Conservation (phyloP, 2,113 vertebrate species). For the Cichladusa arquata region DNA sequence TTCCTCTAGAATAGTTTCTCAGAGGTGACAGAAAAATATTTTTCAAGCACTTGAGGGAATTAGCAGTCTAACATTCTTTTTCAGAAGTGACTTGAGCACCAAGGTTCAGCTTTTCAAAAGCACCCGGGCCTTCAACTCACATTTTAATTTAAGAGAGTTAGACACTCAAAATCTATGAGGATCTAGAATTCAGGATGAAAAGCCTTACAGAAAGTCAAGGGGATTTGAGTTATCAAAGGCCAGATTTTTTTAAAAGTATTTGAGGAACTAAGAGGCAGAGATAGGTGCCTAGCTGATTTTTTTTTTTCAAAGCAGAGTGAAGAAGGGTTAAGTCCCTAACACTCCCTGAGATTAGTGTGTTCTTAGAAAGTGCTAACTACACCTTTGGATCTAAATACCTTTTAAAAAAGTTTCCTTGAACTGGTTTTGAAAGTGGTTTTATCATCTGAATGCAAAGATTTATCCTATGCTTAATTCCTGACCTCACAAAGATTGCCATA, state of each 20-base stretch:
- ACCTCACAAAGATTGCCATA: not conserved
- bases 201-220: not conserved
- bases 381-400: conserved; percentile 19
- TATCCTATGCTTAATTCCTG: not conserved
- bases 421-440: conserved; percentile 19
- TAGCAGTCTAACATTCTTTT: not conserved
- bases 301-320: conserved; percentile 9
- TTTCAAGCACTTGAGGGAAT: not conserved
- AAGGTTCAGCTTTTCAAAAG: not conserved
- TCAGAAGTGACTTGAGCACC: not conserved
- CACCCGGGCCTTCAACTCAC: not conserved
- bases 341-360: conserved; percentile 15
- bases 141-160: conserved; percentile 10
- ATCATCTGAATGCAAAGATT: conserved; percentile 1
- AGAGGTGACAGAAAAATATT: not conserved
- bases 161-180: not conserved
- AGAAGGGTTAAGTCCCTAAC: conserved; percentile 36
- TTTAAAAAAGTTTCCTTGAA: not conserved
- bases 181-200: conserved; percentile 42
- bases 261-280: not conserved
- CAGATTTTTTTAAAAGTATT: not conserved
- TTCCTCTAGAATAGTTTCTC: not conserved
- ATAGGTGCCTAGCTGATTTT: not conserved
- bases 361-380: conserved; percentile 30
- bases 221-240: conserved; percentile 48